These are phyloP conservation scores for Pammene fasciana DNA, from an alignment of 2,888 invertebrate species.

Conservation along the genomic window DNA sequence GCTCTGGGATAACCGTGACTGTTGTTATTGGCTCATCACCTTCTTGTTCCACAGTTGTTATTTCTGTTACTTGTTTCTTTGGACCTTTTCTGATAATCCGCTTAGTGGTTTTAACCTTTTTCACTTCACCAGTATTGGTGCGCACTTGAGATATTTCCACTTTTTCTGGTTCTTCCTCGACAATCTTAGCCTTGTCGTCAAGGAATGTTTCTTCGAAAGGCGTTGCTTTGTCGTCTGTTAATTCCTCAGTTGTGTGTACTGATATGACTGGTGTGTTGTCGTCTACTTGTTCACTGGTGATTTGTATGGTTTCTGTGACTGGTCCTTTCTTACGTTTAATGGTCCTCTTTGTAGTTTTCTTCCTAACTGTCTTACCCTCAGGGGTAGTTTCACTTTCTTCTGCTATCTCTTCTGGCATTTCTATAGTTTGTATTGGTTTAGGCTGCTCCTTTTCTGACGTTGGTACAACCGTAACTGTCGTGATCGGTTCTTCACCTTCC, in stretches of 20 bases:
- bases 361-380: constrained; percentile 48
- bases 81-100: constrained; percentile 43
- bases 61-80: constrained; percentile 52
- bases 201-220: background rate
- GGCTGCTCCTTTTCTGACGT: too few relatives aligned
- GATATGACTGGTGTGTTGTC: background rate
- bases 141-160: constrained; percentile 25
- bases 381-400: constrained; percentile 39
- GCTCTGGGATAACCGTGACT: background rate
- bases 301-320: background rate
- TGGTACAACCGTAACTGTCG: too few relatives aligned
- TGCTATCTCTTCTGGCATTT: background rate
- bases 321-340: constrained; percentile 31
- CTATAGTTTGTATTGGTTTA: too few relatives aligned
- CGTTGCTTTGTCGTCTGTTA: constrained; percentile 40
- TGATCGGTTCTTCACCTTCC: too few relatives aligned
- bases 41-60: background rate
- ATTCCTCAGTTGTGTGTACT: background rate
- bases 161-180: constrained; percentile 5
- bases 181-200: background rate
- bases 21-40: background rate
- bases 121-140: constrained; percentile 18
- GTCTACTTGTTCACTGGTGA: background rate
- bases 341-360: constrained; percentile 55
- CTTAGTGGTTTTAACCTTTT: constrained; percentile 41